These are phyloP conservation scores for Petrolisthes manimaculis DNA, from an alignment of 2,888 invertebrate species.

Conservation along the genomic window DNA sequence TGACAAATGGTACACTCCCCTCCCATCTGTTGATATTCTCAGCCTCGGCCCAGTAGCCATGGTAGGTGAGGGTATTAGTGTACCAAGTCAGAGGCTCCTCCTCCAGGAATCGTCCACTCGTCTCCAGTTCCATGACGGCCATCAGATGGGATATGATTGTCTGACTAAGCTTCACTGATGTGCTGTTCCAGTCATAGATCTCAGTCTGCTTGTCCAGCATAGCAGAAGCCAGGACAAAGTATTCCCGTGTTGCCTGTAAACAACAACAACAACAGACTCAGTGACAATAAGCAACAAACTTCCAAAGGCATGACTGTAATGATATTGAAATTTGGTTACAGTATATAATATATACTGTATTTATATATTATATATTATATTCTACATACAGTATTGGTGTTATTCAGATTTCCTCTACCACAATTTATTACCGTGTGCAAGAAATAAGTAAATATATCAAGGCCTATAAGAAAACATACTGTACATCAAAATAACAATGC, in stretches of 20 bases:
- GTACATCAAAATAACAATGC: too few species aligned
- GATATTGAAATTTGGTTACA: too few species aligned
- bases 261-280: too few species aligned
- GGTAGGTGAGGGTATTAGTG: constrained; percentile 42
- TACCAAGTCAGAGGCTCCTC: constrained; percentile 49
- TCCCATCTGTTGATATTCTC: constrained; percentile 38
- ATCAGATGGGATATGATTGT: constrained; percentile 41
- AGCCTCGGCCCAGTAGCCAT: constrained; percentile 50
- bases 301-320: too few species aligned
- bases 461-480: too few species aligned
- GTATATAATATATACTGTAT: too few species aligned
- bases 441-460: too few species aligned
- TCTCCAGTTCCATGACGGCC: constrained; percentile 52
- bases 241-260: constrained; percentile 53
- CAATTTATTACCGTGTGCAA: too few species aligned
- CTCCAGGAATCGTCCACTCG: constrained; percentile 42
- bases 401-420: too few species aligned
- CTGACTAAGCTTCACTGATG: constrained; percentile 24
- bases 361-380: too few species aligned
- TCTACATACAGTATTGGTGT: too few species aligned
- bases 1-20: constrained; percentile 29
- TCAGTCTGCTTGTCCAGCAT: constrained; percentile 57
- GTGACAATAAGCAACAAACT: too few species aligned
- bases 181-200: constrained; percentile 51
- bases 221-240: constrained; percentile 54